Evolutionary conservation across 2,797 vertebrate species (phyloP).

Genomic region (Typhlichthys eigenmanni): DNA sequence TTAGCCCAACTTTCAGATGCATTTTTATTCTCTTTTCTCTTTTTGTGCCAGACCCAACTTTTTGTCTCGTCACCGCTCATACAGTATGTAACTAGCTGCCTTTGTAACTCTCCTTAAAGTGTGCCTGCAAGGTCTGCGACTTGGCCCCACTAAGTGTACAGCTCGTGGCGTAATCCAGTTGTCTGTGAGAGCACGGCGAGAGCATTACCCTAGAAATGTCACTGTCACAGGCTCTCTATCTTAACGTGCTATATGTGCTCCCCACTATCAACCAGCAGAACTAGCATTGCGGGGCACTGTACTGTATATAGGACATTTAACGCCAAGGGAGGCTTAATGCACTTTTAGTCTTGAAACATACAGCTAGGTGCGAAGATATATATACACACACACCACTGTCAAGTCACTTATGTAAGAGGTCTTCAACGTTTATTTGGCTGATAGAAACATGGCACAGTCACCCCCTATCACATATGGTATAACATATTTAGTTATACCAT

Average conservation of each 20-base stretch:
- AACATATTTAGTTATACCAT: too few species aligned
- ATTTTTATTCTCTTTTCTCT: slow-evolving; percentile 23
- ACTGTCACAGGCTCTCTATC: slow-evolving; percentile 47
- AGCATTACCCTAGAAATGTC: slow-evolving; percentile 71
- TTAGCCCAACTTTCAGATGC: slow-evolving; percentile 1
- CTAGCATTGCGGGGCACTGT: slow-evolving; percentile 41
- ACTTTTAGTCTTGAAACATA: slow-evolving; percentile 12
- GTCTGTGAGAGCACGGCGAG: slow-evolving; percentile 30
- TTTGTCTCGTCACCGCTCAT: slow-evolving; percentile 36
- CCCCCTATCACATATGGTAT: too few species aligned
- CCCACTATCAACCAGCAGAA: slow-evolving; percentile 35
- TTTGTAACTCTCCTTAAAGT: slow-evolving; percentile 21
- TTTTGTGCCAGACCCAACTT: slow-evolving; percentile 14
- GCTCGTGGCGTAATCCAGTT: slow-evolving; percentile 22
- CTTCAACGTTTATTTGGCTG: too few species aligned
- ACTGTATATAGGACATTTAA: slow-evolving; percentile 55
- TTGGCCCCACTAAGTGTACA: not conserved
- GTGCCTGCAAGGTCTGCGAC: slow-evolving; percentile 21
- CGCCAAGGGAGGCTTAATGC: slow-evolving; percentile 50
- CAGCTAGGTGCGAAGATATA: not conserved
- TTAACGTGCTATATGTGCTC: slow-evolving; percentile 5
- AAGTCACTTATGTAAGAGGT: not conserved
- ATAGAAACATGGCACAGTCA: too few species aligned
- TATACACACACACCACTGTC: not conserved
- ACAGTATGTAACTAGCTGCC: slow-evolving; percentile 2